Base-by-base conservation (phyloP, 1,140 invertebrate genomes). In the Papilio polyxenes region DNA sequence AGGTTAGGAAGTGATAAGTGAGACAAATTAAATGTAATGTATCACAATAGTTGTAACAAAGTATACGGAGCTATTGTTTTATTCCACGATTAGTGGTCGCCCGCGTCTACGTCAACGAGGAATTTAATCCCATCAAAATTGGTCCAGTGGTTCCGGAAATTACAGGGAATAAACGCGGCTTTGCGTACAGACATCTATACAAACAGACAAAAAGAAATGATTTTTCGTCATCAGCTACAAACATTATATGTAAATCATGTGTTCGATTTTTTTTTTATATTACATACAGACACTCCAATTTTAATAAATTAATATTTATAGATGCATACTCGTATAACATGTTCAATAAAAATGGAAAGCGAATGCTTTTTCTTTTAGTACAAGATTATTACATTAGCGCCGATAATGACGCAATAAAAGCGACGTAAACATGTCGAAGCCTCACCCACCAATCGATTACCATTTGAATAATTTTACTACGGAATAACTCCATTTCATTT, bases 311-410 rank as follows among this genome's bases (percentile, higher is more conserved):
- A 31, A 31, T 31, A 31, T 31, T 31, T 31, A 31, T 31, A 31
- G 23, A 31, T 31, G 23, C 23, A 44, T 44, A 44, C 17, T 1
- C 31, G 65, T 37, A 69, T 69, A 69, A 69, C 11, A 15, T 72
- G 23, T 69, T 9, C 65, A 40, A 69, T 69, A 31, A 72, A 72
- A 72, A 10, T 72, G 31, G 6, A 72, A 37, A 40, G 31, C 31
- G 13, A 37, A 11, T 37, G 23, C 65, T 7, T 72, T 69, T 72
- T 72, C 65, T 72, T 23, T 40, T 72, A 37, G 31, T 37, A 72
- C 65, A 72, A 17, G 65, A 72, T 72, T 72, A 37, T 72, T 72
- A 72, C 65, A 72, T 72, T 72, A 72, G 65, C 65, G 31, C 37
- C 65, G 65, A 72, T 72, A 40, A 72, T 72, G 31, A 72, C 65